Evolutionary conservation across 2,797 vertebrate species (phyloP).

Genomic region (Gephyroberyx darwinii): DNA sequence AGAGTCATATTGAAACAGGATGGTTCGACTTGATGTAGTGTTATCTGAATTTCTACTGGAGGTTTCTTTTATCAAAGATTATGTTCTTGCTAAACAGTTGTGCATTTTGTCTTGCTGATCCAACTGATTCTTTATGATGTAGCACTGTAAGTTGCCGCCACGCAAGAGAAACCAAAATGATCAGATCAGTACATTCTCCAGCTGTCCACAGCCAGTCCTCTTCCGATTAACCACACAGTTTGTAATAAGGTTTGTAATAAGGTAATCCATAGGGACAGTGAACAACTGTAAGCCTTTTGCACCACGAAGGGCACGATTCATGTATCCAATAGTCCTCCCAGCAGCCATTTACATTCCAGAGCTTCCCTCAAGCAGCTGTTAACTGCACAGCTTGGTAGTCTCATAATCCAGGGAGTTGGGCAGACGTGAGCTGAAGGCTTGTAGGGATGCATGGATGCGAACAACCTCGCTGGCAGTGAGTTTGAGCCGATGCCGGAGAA

Average conservation of each 20-base stretch:
- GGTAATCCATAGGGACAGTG: constrained; percentile 57
- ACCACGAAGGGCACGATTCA: constrained; percentile 29
- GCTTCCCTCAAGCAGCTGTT: constrained; percentile 77
- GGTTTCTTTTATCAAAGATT: constrained; percentile 43
- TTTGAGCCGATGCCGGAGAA: constrained; percentile 95
- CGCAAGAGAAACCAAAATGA: constrained; percentile 62
- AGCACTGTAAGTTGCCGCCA: constrained; percentile 57
- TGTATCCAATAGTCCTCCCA: constrained; percentile 36
- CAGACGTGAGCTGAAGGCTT: constrained; percentile 92
- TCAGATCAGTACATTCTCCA: constrained; percentile 71
- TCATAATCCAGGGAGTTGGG: constrained; percentile 95
- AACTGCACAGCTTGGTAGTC: constrained; percentile 98
- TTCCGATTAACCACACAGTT: constrained; percentile 50
- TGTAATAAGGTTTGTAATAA: constrained; percentile 5
- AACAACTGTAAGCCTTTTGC: constrained; percentile 36
- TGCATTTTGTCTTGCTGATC: constrained; percentile 55
- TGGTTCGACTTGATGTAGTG: constrained; percentile 62
- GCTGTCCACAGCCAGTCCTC: constrained; percentile 54
- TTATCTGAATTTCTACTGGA: constrained; percentile 61
- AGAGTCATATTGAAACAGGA: constrained; percentile 72
- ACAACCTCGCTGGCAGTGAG: constrained; percentile 94
- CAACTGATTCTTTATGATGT: constrained; percentile 43
- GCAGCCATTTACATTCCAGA: constrained; percentile 23
- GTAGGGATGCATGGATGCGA: constrained; percentile 92
- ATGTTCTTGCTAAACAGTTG: constrained; percentile 59